Conservation (phyloP, 2,888 invertebrate species). For the Stenotaenia linearis region DNA sequence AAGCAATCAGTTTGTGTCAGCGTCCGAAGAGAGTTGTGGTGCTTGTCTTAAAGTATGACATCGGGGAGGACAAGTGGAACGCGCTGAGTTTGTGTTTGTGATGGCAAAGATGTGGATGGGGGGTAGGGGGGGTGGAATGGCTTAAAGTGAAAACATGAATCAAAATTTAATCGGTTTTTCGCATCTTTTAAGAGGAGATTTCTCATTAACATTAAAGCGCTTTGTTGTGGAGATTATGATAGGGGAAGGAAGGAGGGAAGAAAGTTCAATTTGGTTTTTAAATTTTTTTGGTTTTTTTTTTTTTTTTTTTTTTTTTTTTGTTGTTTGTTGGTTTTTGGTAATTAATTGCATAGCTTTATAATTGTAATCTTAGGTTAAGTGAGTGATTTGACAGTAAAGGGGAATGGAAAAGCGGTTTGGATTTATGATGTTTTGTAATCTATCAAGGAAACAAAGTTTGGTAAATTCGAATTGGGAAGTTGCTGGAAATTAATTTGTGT, state of each 20-base stretch:
- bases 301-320: no score
- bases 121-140: background rate
- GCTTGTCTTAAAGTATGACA: slow-evolving; percentile 26
- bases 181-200: background rate
- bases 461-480: no score
- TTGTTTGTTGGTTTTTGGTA: no score
- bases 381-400: no score
- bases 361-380: no score
- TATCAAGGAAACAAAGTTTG: no score
- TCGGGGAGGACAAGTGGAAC: slow-evolving; percentile 26
- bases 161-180: slow-evolving; percentile 3
- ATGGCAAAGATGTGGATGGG: background rate
- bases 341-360: no score
- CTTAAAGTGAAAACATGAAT: background rate
- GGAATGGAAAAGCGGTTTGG: no score
- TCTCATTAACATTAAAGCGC: background rate
- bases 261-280: background rate
- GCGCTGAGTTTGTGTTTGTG: slow-evolving; percentile 16
- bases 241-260: background rate
- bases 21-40: slow-evolving; percentile 21
- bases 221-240: background rate
- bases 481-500: no score
- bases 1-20: slow-evolving; percentile 23
- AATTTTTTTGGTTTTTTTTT: background rate
- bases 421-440: no score